Percentiles rank a stretch among this genome's conserved stretches.
Conservation (phyloP, 1,140 invertebrate species). For the Episyrphus balteatus region DNA sequence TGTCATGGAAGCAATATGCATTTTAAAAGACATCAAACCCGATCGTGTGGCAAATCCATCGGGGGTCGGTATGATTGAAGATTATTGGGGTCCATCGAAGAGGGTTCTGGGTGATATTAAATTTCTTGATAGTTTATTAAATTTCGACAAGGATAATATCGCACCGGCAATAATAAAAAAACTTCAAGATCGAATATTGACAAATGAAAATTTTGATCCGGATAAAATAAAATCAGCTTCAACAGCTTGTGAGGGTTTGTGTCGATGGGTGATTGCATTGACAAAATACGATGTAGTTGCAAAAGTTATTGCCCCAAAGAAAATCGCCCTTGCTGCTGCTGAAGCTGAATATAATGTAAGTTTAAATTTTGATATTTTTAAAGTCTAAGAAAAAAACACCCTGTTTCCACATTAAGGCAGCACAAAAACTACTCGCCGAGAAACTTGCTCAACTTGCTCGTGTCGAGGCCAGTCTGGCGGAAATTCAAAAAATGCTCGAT, state of each 20-base stretch:
- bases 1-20: constrained; percentile 94
- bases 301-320: constrained; percentile 77
- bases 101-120: constrained; percentile 83
- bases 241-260: constrained; percentile 69
- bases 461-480: constrained; percentile 57
- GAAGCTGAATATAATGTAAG: constrained; percentile 52
- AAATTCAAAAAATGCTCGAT: constrained; percentile 57
- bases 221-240: constrained; percentile 74
- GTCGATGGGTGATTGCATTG: constrained; percentile 85
- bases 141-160: constrained; percentile 91
- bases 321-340: constrained; percentile 63
- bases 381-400: not conserved
- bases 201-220: constrained; percentile 82
- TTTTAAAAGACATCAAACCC: constrained; percentile 59
- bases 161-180: constrained; percentile 68
- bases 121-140: constrained; percentile 72
- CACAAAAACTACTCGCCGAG: constrained; percentile 54
- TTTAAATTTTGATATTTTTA: not conserved
- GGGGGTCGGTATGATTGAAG: constrained; percentile 68
- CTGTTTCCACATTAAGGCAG: constrained; percentile 30
- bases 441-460: constrained; percentile 63
- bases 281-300: constrained; percentile 89
- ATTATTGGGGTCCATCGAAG: constrained; percentile 90
- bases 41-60: constrained; percentile 48
- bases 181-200: constrained; percentile 68